A percentile compares a stretch with the other conserved stretches of the same genome.
These are phyloP conservation scores for Molossus molossus DNA, from an alignment of 2,797 vertebrate genomes.

Conservation along the genomic window DNA sequence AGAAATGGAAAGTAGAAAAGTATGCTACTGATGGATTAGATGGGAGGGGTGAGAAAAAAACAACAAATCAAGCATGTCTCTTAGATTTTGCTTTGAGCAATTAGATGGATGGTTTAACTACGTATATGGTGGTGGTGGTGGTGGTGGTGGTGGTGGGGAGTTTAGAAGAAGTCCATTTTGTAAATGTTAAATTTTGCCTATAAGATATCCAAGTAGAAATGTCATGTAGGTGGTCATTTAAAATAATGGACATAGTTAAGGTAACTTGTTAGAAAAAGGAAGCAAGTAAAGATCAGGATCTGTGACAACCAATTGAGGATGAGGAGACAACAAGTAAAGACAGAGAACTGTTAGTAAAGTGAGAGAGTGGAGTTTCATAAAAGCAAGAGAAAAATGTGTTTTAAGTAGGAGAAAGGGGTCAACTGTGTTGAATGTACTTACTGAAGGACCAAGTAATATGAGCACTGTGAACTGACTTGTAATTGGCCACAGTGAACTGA, in stretches of 20 bases:
- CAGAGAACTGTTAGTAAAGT: neutral
- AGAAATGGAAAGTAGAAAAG: neutral
- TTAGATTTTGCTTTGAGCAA: neutral
- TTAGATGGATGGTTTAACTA: neutral
- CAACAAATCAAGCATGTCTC: neutral
- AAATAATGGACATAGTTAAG: constrained; percentile 15
- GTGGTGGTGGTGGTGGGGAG: neutral
- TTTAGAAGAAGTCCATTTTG: constrained; percentile 36
- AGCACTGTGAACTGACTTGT: neutral
- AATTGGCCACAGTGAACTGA: neutral
- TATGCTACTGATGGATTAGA: neutral
- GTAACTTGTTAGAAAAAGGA: neutral
- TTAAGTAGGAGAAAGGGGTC: neutral
- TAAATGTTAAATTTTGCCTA: neutral
- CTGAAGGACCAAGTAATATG: neutral
- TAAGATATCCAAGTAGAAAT: neutral
- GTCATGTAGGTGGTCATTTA: constrained; percentile 21
- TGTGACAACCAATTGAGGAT: neutral
- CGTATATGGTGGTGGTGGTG: no score
- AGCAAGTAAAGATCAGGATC: neutral
- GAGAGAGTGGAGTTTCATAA: neutral
- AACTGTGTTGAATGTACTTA: neutral
- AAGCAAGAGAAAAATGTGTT: constrained; percentile 6
- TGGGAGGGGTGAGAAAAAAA: neutral
- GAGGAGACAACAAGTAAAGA: neutral